Evolutionary conservation across 2,113 vertebrate genomes (phyloP).

Genomic region (Calidris pugnax): DNA sequence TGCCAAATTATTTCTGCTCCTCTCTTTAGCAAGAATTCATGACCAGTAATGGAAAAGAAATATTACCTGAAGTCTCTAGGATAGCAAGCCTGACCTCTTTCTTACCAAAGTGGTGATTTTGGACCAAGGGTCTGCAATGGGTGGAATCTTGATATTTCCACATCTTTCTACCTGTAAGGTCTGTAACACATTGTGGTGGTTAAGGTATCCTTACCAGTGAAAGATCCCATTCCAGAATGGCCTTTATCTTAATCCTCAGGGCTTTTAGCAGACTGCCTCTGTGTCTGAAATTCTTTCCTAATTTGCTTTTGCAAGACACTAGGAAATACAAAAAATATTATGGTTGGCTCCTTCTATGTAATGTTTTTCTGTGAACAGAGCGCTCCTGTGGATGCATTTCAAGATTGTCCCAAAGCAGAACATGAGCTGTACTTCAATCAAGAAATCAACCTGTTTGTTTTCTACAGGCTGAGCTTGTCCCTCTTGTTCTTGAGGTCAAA

Average conservation of each 20-base stretch:
- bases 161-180: neutral
- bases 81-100: neutral
- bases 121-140: fast-evolving
- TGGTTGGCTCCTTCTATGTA: neutral
- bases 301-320: neutral
- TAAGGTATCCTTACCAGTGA: neutral
- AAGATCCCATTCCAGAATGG: neutral
- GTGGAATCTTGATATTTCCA: neutral
- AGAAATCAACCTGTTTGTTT: neutral
- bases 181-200: neutral
- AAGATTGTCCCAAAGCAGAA: neutral
- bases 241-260: neutral
- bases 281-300: neutral
- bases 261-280: neutral
- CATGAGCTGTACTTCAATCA: neutral
- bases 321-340: neutral
- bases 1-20: neutral
- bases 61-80: neutral
- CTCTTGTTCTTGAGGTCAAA: neutral
- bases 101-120: neutral
- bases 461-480: neutral
- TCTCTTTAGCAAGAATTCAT: neutral
- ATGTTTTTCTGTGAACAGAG: neutral
- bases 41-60: neutral
- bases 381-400: neutral